These are phyloP conservation scores for Anorthoa munda DNA, from an alignment of 2,888 invertebrate species.

Conservation along the genomic window DNA sequence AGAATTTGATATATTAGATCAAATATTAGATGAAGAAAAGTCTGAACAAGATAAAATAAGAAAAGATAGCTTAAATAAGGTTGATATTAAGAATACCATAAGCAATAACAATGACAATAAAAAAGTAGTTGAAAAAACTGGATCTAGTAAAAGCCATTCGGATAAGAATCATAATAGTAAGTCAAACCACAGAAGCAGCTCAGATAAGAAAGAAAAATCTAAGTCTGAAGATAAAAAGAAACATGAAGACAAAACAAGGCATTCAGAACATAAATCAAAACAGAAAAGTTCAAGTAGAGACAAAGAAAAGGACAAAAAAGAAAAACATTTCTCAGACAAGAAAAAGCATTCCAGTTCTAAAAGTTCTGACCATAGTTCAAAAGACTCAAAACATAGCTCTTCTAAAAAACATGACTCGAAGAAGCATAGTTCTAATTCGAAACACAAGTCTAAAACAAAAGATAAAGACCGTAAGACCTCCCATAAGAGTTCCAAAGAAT, in stretches of 20 bases:
- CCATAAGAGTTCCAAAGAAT: conserved; percentile 76
- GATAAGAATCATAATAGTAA: conserved; percentile 69
- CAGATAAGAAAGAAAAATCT: conserved; percentile 73
- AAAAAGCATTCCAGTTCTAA: conserved; percentile 74
- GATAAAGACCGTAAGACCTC: conserved; percentile 73
- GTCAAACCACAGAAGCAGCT: conserved; percentile 72
- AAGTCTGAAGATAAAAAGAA: conserved; percentile 72
- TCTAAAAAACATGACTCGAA: conserved; percentile 73
- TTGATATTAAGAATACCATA: conserved; percentile 55
- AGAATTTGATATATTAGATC: conserved; percentile 89
- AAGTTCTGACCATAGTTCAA: conserved; percentile 70
- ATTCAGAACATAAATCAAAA: conserved; percentile 76
- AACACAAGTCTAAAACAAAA: conserved; percentile 70
- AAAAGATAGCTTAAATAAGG: conserved; percentile 55
- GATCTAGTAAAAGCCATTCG: conserved; percentile 63
- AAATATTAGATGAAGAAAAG: conserved; percentile 89
- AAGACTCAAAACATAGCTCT: conserved; percentile 71
- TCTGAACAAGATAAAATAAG: conserved; percentile 63
- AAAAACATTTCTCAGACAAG: conserved; percentile 72
- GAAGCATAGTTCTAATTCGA: conserved; percentile 71
- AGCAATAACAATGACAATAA: conserved; percentile 68
- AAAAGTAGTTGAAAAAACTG: conserved; percentile 50
- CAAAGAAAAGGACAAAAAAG: conserved; percentile 77
- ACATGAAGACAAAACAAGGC: conserved; percentile 70
- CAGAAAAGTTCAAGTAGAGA: conserved; percentile 82